Percentiles rank a stretch among this genome's conserved stretches.
Conservation (phyloP, 1,140 invertebrate genomes). For the Dolichoris vasculosae region DNA sequence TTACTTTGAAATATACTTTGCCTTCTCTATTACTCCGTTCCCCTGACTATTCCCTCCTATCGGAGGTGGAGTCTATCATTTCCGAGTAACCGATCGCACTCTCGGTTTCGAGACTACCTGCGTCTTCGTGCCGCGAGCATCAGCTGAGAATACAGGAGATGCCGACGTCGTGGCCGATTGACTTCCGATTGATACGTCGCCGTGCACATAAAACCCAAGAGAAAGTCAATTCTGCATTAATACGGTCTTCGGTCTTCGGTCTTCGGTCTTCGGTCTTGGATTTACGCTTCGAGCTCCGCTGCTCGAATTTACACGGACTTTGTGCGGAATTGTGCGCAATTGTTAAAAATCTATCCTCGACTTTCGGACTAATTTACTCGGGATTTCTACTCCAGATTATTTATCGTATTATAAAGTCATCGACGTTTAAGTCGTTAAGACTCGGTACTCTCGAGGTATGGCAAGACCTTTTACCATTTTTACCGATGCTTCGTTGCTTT, state of each 20-base stretch:
- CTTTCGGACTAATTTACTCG: not conserved
- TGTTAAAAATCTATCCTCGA: not conserved
- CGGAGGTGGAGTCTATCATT: not conserved
- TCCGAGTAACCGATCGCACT: not conserved
- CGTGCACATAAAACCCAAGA: not conserved
- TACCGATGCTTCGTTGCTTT: too few species aligned
- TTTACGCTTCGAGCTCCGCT: too few species aligned
- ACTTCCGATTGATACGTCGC: slow-evolving; percentile 13
- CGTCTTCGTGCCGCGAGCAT: not conserved
- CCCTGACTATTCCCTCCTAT: not conserved
- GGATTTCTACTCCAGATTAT: not conserved
- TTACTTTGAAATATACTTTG: not conserved
- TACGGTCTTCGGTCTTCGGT: not conserved
- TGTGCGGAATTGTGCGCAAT: not conserved
- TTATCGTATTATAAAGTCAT: not conserved
- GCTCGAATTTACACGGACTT: too few species aligned
- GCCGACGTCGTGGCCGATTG: slow-evolving; percentile 3
- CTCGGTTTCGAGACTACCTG: slow-evolving; percentile 1
- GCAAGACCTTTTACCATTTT: too few species aligned
- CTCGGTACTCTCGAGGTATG: too few species aligned
- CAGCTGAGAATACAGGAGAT: not conserved
- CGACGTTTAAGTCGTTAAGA: not conserved
- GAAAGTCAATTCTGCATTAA: not conserved
- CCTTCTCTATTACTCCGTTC: not conserved
- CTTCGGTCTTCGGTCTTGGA: too few species aligned